These are phyloP conservation scores for Cydia splendana DNA, from an alignment of 1,140 invertebrate species.

Conservation along the genomic window DNA sequence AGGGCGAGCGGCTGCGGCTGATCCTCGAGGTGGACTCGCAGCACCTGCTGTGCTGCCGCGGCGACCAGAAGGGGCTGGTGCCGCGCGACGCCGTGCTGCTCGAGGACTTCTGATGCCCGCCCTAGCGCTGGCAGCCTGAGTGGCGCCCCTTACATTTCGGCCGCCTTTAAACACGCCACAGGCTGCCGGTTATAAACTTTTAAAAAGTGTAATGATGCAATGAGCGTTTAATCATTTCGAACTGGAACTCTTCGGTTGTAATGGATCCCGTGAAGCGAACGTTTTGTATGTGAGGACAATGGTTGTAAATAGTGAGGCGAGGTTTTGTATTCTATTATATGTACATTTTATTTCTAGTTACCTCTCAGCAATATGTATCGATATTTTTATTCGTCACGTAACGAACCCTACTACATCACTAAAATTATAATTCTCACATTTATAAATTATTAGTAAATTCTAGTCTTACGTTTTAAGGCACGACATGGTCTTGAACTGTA, in stretches of 20 bases:
- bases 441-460: conserved; percentile 74
- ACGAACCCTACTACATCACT: conserved; percentile 58
- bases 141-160: conserved; percentile 63
- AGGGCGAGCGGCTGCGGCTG: conserved; percentile 86
- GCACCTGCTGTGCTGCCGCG: conserved; percentile 87
- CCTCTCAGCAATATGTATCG: conserved; percentile 40
- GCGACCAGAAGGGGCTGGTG: conserved; percentile 89
- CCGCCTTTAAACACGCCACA: conserved; percentile 26
- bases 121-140: conserved; percentile 68
- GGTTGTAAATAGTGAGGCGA: conserved; percentile 17
- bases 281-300: background rate
- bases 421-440: conserved; percentile 56
- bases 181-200: conserved; percentile 9
- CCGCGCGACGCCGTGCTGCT: conserved; percentile 85
- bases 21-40: conserved; percentile 89
- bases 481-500: conserved; percentile 68
- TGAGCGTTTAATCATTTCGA: conserved; percentile 6
- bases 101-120: conserved; percentile 76
- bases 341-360: conserved; percentile 56
- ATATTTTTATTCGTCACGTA: conserved; percentile 40
- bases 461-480: conserved; percentile 76
- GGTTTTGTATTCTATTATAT: conserved; percentile 20
- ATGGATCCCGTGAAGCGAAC: conserved; percentile 15
- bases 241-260: background rate
- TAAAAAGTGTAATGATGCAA: background rate